A percentile compares a stretch with the other conserved stretches of the same genome.
These are phyloP conservation scores for Cephus pulcher DNA, from an alignment of 2,888 invertebrate genomes.

Conservation along the genomic window DNA sequence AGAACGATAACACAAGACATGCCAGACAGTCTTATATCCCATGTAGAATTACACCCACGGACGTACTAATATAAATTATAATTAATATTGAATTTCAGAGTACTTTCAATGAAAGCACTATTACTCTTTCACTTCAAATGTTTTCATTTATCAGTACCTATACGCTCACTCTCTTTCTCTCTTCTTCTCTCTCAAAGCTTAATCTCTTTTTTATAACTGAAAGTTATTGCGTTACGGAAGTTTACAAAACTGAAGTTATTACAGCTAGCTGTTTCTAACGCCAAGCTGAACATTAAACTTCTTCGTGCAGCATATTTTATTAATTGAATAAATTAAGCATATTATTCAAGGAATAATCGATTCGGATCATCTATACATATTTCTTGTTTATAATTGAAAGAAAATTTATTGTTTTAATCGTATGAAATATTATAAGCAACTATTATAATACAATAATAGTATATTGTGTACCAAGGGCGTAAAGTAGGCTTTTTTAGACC, in stretches of 20 bases:
- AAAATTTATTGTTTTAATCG: neutral
- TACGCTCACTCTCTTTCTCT: neutral
- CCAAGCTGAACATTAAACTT: neutral
- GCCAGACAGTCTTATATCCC: too few relatives aligned
- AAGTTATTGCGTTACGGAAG: constrained; percentile 21
- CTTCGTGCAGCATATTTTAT: neutral
- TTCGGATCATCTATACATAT: neutral
- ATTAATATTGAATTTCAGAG: neutral
- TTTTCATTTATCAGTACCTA: neutral
- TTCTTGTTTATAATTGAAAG: neutral
- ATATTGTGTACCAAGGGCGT: too few relatives aligned
- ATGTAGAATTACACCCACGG: too few relatives aligned
- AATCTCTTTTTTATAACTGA: neutral
- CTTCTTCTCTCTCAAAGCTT: neutral
- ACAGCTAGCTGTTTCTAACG: neutral
- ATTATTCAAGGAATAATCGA: neutral
- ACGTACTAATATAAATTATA: neutral
- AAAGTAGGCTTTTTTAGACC: too few relatives aligned
- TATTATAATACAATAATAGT: neutral
- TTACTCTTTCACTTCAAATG: neutral
- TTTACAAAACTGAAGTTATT: neutral
- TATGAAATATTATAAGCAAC: neutral
- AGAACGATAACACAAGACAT: too few relatives aligned
- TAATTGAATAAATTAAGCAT: neutral
- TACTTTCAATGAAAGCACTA: neutral